A percentile compares a stretch with the other conserved stretches of the same genome.
These are phyloP conservation scores for Caenorhabditis sp. DNA, from an alignment of 2,888 invertebrate genomes.

Conservation along the genomic window DNA sequence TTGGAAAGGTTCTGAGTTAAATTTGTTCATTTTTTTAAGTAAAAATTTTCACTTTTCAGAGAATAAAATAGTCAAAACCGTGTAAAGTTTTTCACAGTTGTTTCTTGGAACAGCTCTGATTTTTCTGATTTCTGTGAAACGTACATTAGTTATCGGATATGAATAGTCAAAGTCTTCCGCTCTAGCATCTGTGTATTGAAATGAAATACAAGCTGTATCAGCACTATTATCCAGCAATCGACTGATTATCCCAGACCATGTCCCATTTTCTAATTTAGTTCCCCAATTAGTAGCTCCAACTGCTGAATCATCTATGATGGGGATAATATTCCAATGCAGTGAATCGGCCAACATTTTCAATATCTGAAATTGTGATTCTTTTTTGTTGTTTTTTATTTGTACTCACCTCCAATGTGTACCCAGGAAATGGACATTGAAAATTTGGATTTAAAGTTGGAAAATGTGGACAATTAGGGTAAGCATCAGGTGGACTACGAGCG, in stretches of 20 bases:
- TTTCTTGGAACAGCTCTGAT: too few species aligned
- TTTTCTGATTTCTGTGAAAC: too few species aligned
- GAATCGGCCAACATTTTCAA: slow-evolving; percentile 41
- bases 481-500: slow-evolving; percentile 61
- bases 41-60: too few species aligned
- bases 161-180: slow-evolving; percentile 53
- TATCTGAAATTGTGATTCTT: too few species aligned
- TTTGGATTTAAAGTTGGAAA: slow-evolving; percentile 54
- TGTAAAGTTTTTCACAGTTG: too few species aligned
- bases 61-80: too few species aligned
- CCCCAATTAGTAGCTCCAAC: slow-evolving; percentile 50
- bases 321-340: slow-evolving; percentile 35
- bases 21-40: too few species aligned
- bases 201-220: slow-evolving; percentile 55
- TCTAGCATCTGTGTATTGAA: slow-evolving; percentile 53
- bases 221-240: slow-evolving; percentile 55
- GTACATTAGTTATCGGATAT: slow-evolving; percentile 55
- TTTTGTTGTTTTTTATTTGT: too few species aligned
- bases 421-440: slow-evolving; percentile 60
- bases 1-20: too few species aligned
- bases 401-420: slow-evolving; percentile 54
- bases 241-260: slow-evolving; percentile 59
- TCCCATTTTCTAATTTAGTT: slow-evolving; percentile 17
- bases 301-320: slow-evolving; percentile 25
- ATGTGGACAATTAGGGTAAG: slow-evolving; percentile 49